phyloP scores from a whole-genome alignment of 1,140 invertebrate species.

The Archegozetes longisetosus region DNA sequence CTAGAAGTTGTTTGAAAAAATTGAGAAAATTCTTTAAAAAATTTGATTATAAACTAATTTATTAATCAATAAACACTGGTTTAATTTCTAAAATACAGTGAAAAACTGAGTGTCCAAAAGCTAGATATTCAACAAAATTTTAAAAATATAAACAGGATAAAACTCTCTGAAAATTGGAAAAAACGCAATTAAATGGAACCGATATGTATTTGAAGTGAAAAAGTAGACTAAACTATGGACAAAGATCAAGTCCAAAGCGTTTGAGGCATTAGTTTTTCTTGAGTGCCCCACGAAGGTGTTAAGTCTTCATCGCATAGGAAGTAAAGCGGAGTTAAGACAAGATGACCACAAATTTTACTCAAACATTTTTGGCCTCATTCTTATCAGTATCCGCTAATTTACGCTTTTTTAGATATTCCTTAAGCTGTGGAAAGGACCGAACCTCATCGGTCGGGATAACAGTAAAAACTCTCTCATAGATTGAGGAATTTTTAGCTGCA shows the following conservation, averaged over 20 bases:
- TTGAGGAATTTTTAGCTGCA: conserved; percentile 59
- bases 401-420: conserved; percentile 47
- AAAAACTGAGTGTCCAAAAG: no score
- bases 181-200: no score
- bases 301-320: conserved; percentile 69
- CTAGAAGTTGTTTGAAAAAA: no score
- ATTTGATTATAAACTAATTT: no score
- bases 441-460: conserved; percentile 67
- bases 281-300: conserved; percentile 54
- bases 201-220: no score
- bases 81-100: no score
- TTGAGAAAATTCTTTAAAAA: no score
- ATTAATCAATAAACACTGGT: no score
- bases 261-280: conserved; percentile 44
- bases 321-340: conserved; percentile 67
- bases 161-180: no score
- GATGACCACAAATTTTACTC: conserved; percentile 55
- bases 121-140: no score
- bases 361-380: conserved; percentile 47
- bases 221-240: no score
- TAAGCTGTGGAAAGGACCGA: conserved; percentile 51
- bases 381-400: conserved; percentile 46
- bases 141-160: no score
- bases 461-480: conserved; percentile 74
- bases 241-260: conserved; percentile 37